Percentiles rank a stretch among this genome's conserved stretches.
Conservation (phyloP, 2,113 vertebrate species). For the Maccullochella peelii region DNA sequence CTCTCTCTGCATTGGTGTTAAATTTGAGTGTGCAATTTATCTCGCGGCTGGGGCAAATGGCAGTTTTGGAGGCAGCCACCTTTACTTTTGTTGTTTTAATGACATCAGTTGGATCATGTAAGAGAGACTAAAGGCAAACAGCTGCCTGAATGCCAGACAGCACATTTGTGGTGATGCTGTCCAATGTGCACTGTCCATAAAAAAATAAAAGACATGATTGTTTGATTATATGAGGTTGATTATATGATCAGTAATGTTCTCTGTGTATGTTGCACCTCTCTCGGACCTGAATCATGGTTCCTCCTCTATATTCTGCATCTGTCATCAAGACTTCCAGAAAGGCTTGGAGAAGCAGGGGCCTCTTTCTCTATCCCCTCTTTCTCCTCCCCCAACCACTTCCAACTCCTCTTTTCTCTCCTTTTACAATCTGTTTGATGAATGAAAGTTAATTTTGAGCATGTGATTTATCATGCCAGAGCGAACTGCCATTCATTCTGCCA, state of each 20-base stretch:
- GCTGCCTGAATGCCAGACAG: neutral
- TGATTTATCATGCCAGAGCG: conserved; percentile 90
- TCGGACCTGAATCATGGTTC: conserved; percentile 91
- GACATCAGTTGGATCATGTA: conserved; percentile 43
- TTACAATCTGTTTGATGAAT: conserved; percentile 80
- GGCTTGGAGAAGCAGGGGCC: conserved; percentile 79
- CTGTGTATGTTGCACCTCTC: no score
- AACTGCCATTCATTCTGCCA: conserved; percentile 84
- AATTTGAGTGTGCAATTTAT: conserved; percentile 71
- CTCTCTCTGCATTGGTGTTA: conserved; percentile 56
- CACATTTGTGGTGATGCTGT: neutral
- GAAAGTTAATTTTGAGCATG: conserved; percentile 93
- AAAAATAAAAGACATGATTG: no score
- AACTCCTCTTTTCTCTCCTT: conserved; percentile 82
- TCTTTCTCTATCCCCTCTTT: conserved; percentile 83
- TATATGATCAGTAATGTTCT: no score
- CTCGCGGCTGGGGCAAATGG: conserved; percentile 55
- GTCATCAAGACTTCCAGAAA: conserved; percentile 84
- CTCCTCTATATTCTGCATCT: conserved; percentile 90
- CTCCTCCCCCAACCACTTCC: conserved; percentile 79
- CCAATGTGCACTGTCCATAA: neutral
- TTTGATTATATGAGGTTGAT: no score
- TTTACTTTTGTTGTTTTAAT: conserved; percentile 68
- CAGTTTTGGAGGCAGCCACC: conserved; percentile 57
- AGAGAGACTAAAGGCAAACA: conserved; percentile 20